phyloP scores from a whole-genome alignment of 1,140 invertebrate species.

The Drosophila neocordata region DNA sequence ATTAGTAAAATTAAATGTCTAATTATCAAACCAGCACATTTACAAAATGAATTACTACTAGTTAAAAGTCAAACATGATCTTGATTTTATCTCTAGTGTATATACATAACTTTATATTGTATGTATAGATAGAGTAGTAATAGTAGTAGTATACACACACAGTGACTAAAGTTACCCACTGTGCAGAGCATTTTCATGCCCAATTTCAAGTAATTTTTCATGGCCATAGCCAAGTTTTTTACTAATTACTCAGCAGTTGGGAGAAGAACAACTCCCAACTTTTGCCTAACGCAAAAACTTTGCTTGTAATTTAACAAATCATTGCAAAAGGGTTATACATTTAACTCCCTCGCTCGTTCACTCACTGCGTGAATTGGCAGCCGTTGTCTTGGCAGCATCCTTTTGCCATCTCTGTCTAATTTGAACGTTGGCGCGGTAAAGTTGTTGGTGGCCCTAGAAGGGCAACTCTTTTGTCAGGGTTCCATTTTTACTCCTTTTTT shows the following conservation, averaged over 20 bases:
- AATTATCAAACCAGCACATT: slow-evolving; percentile 55
- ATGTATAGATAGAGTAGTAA: neutral
- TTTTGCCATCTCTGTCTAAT: slow-evolving; percentile 34
- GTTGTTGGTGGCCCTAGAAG: neutral
- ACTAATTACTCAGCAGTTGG: slow-evolving; percentile 62
- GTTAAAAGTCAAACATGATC: slow-evolving; percentile 40
- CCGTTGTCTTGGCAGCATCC: slow-evolving; percentile 44
- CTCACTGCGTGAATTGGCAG: slow-evolving; percentile 26
- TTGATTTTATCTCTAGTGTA: slow-evolving; percentile 19
- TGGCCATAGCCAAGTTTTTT: slow-evolving; percentile 56
- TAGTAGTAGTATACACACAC: neutral
- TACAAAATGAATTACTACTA: slow-evolving; percentile 9
- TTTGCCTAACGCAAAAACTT: slow-evolving; percentile 48
- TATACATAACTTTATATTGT: neutral
- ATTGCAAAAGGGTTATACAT: slow-evolving; percentile 54
- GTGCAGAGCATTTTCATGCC: slow-evolving; percentile 58
- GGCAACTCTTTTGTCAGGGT: slow-evolving; percentile 12
- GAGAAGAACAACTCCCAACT: slow-evolving; percentile 6
- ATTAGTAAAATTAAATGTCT: slow-evolving; percentile 35
- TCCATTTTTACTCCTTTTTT: slow-evolving; percentile 25
- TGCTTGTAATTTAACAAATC: slow-evolving; percentile 67
- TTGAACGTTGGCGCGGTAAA: neutral
- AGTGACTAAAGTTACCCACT: neutral
- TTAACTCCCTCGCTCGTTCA: slow-evolving; percentile 39
- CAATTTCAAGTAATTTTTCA: slow-evolving; percentile 74